Percentiles rank a stretch among this genome's conserved stretches.
Conservation (phyloP, 35 echinoderm and acorn worm genomes). For the Stichopus chloronotus region DNA sequence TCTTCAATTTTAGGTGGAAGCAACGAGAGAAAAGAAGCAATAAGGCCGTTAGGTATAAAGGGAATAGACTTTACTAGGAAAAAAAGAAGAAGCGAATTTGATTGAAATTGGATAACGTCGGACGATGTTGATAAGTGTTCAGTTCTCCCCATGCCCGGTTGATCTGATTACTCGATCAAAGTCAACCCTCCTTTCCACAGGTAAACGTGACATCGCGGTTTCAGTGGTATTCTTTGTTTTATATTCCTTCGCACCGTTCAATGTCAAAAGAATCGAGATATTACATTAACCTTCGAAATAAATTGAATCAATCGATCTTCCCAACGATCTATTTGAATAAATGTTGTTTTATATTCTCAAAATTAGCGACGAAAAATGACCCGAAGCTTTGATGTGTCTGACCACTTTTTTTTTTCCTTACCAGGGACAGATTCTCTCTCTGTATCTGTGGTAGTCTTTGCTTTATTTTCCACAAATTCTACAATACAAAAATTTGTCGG, state of each 20-base stretch:
- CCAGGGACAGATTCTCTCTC: not conserved
- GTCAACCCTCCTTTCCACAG: not conserved
- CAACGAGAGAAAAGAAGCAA: too few relatives aligned
- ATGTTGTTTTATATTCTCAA: not conserved
- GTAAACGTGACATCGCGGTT: not conserved
- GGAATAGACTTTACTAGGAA: too few relatives aligned
- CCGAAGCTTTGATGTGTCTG: not conserved
- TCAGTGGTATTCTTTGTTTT: not conserved
- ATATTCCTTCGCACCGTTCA: not conserved
- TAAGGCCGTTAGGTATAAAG: too few relatives aligned
- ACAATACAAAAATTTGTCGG: not conserved
- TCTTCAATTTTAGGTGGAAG: too few relatives aligned
- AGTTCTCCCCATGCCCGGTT: not conserved
- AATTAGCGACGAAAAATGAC: not conserved
- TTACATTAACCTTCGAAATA: conserved; percentile 30
- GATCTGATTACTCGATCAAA: not conserved
- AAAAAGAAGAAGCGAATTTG: too few relatives aligned
- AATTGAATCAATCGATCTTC: conserved; percentile 35
- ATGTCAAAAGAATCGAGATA: conserved; percentile 43
- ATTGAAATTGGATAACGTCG: not conserved
- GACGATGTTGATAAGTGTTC: not conserved
- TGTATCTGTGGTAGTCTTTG: not conserved
- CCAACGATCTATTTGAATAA: not conserved
- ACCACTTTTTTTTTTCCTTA: not conserved
- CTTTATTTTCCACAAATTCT: not conserved